A percentile compares a stretch with the other conserved stretches of the same genome.
Conservation (phyloP, 2,888 invertebrate species). For the Melolontha melolontha region DNA sequence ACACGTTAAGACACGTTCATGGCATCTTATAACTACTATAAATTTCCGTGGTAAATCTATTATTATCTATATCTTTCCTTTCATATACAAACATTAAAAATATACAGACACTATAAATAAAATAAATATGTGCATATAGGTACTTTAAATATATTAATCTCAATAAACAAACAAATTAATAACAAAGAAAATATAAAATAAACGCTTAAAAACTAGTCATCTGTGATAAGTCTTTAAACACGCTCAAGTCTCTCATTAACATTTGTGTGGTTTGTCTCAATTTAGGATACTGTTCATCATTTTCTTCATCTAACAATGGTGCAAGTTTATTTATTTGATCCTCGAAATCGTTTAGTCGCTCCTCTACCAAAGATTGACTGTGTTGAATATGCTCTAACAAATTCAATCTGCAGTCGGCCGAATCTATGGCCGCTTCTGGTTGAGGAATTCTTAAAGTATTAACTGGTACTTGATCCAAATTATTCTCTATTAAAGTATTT, state of each 20-base stretch:
- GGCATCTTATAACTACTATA: too few species aligned
- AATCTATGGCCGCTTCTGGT: constrained; percentile 86
- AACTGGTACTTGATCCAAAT: constrained; percentile 48
- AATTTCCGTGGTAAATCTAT: too few species aligned
- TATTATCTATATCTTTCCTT: too few species aligned
- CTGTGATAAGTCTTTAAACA: constrained; percentile 66
- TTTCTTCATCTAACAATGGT: constrained; percentile 65
- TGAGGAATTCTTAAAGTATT: constrained; percentile 70
- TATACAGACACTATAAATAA: not conserved
- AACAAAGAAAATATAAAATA: constrained; percentile 20
- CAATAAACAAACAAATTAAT: constrained; percentile 17
- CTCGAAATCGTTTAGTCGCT: constrained; percentile 79
- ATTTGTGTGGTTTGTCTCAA: constrained; percentile 81
- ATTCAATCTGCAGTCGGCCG: constrained; percentile 80
- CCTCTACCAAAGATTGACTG: constrained; percentile 79
- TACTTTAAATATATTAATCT: constrained; percentile 17
- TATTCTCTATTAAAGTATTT: constrained; percentile 56
- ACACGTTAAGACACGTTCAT: too few species aligned
- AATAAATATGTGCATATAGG: not conserved
- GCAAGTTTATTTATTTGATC: constrained; percentile 78
- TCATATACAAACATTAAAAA: too few species aligned
- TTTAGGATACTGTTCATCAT: constrained; percentile 72
- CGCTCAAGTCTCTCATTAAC: constrained; percentile 78
- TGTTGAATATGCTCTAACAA: constrained; percentile 82
- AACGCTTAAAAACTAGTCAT: constrained; percentile 39